phyloP scores from a whole-genome alignment of 2,797 vertebrate genomes.

The Moxostoma hubbsi region DNA sequence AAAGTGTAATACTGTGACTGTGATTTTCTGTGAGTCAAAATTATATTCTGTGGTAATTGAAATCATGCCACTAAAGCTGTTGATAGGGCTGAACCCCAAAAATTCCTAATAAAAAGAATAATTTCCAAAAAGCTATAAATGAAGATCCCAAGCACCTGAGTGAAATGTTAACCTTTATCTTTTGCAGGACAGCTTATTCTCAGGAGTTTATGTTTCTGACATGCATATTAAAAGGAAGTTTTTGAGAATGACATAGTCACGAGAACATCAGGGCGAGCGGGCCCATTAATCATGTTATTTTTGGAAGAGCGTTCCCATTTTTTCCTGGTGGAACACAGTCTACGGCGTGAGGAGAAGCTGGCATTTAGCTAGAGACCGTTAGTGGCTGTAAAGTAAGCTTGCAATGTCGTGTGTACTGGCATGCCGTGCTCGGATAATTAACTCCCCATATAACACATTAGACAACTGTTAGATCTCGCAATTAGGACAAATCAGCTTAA shows the following conservation, averaged over 20 bases:
- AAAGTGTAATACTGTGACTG: no score
- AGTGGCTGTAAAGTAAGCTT: not conserved
- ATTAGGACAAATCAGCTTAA: slow-evolving; percentile 52
- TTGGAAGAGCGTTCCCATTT: slow-evolving; percentile 16
- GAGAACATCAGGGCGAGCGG: slow-evolving; percentile 16
- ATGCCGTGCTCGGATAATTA: slow-evolving; percentile 47
- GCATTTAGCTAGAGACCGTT: slow-evolving; percentile 14
- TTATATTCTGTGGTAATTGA: no score
- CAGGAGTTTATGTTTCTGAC: slow-evolving; percentile 11
- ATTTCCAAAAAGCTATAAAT: no score
- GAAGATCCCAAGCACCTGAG: slow-evolving; percentile 20
- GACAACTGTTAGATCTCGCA: slow-evolving; percentile 45
- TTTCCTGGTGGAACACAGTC: not conserved
- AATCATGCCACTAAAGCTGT: no score
- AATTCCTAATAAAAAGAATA: no score
- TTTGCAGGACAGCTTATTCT: slow-evolving; percentile 8
- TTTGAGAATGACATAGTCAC: slow-evolving; percentile 12
- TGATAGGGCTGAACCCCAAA: no score
- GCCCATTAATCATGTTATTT: slow-evolving; percentile 44
- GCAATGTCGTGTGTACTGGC: not conserved
- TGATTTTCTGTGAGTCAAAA: no score
- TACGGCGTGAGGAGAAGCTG: not conserved
- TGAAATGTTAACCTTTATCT: slow-evolving; percentile 9
- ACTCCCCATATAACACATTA: slow-evolving; percentile 45
- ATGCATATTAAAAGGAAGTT: slow-evolving; percentile 24